phyloP scores from a whole-genome alignment of 2,888 invertebrate genomes.

The Lissonota sp. region DNA sequence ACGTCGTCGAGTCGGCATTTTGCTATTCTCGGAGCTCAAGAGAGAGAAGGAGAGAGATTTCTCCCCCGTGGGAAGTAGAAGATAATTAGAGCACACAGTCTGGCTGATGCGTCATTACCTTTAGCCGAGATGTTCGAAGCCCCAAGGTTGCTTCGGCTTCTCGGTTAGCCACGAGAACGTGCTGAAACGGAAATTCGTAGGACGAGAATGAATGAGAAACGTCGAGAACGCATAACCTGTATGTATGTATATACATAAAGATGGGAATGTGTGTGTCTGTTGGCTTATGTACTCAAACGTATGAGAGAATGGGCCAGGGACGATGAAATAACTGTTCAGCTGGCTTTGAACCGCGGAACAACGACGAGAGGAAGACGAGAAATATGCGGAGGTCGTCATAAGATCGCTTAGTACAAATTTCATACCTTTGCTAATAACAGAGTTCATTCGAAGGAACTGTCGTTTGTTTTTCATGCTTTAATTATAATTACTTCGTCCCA shows the following conservation, averaged over 20 bases:
- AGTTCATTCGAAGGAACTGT: not conserved
- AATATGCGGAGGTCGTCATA: no score
- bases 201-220: constrained; percentile 37
- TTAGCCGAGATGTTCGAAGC: constrained; percentile 33
- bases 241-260: constrained; percentile 14
- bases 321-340: constrained; percentile 8
- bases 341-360: not conserved
- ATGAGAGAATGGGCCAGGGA: constrained; percentile 16
- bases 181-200: constrained; percentile 46
- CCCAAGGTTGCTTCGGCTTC: constrained; percentile 45
- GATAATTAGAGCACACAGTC: constrained; percentile 74
- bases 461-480: no score
- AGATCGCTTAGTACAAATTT: no score
- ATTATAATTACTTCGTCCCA: no score
- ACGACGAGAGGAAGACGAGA: not conserved
- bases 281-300: constrained; percentile 17
- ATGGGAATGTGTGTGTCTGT: not conserved
- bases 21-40: constrained; percentile 43
- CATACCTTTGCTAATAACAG: not conserved
- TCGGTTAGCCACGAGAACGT: constrained; percentile 47
- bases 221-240: not conserved
- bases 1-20: constrained; percentile 69
- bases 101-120: constrained; percentile 42
- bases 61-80: constrained; percentile 65
- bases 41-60: constrained; percentile 29